Evolutionary conservation across 2,888 invertebrate genomes (phyloP).

Genomic region (Agrotis clavis): DNA sequence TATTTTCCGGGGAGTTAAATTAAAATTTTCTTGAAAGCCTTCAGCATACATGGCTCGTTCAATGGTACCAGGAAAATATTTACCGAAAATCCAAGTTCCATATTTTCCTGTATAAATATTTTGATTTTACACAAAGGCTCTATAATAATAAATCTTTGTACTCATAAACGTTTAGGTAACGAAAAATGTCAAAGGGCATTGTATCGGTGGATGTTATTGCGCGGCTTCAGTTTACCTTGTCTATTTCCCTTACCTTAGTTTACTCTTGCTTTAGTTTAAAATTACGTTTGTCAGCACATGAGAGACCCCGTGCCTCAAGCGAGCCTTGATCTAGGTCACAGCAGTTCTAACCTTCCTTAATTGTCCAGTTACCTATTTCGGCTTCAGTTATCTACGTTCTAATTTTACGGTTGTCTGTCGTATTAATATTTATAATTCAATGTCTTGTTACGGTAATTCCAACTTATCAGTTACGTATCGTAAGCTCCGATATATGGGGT

Average conservation of each 20-base stretch:
- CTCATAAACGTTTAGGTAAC: neutral
- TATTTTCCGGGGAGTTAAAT: neutral
- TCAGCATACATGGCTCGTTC: neutral
- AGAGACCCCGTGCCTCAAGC: slow-evolving; percentile 12
- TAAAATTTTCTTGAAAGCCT: neutral
- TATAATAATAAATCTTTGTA: slow-evolving; percentile 5
- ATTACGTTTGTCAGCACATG: slow-evolving; percentile 9
- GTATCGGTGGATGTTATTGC: neutral
- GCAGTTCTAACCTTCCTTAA: slow-evolving; percentile 17
- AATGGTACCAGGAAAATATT: neutral
- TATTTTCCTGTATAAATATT: neutral
- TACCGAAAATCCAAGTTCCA: neutral
- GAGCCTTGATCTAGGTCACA: slow-evolving; percentile 25
- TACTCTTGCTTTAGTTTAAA: neutral
- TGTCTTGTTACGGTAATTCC: too few species aligned
- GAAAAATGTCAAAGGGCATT: neutral
- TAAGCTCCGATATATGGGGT: too few species aligned
- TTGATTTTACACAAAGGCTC: neutral
- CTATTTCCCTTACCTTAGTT: neutral
- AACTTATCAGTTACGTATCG: neutral
- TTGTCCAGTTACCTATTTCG: neutral
- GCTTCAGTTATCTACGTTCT: neutral
- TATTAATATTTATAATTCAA: slow-evolving; percentile 11
- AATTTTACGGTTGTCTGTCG: slow-evolving; percentile 2
- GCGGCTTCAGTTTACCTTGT: neutral